Conservation (phyloP, 2,797 vertebrate genomes). For the Myotis myotis region DNA sequence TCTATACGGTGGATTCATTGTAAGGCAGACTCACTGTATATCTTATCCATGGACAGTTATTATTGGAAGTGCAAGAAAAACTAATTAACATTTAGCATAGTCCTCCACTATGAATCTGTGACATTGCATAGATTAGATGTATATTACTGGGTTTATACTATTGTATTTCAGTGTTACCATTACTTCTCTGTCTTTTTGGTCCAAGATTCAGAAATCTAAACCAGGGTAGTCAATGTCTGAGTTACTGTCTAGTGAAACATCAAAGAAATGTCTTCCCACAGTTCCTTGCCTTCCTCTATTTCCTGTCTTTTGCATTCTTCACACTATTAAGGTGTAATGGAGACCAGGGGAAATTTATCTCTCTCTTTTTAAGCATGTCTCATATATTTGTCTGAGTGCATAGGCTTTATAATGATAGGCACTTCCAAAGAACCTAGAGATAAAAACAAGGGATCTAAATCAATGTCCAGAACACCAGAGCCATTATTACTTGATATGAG, state of each 20-base stretch:
- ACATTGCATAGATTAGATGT: background rate
- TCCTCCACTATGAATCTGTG: background rate
- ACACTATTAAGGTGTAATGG: slow-evolving; percentile 35
- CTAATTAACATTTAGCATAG: background rate
- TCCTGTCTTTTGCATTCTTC: slow-evolving; percentile 14
- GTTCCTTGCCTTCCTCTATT: background rate
- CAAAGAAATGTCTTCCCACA: background rate
- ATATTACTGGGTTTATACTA: background rate
- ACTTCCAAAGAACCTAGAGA: slow-evolving; percentile 39
- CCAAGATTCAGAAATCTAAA: background rate
- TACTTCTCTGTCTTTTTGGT: background rate
- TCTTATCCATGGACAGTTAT: slow-evolving; percentile 27
- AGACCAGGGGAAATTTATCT: slow-evolving; percentile 3
- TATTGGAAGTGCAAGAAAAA: slow-evolving; percentile 25
- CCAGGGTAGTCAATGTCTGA: background rate
- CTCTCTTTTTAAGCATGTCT: slow-evolving; percentile 36
- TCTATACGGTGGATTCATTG: background rate
- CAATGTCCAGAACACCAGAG: slow-evolving; percentile 1
- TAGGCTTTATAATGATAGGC: background rate
- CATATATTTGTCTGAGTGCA: slow-evolving; percentile 32
- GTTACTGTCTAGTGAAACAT: background rate
- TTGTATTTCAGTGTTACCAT: background rate
- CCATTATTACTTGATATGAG: slow-evolving; percentile 46
- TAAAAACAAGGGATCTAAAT: background rate
- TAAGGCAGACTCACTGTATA: background rate